Evolutionary conservation across 1,140 invertebrate genomes (phyloP).

Genomic region (Bombus sibiricus): DNA sequence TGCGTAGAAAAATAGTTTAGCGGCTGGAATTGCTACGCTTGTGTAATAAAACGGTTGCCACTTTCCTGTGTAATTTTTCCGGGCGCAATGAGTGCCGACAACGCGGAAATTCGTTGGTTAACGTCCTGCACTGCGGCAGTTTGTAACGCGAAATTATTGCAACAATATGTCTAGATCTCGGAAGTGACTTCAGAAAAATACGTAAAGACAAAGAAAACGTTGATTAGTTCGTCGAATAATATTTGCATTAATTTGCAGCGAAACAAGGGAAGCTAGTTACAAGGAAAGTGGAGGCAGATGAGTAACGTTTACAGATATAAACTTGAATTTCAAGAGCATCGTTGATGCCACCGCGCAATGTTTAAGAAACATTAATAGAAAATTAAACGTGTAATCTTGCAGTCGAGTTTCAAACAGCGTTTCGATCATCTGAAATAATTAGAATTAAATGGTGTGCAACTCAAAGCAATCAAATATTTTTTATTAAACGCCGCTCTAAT

Average conservation of each 20-base stretch:
- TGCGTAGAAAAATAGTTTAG: constrained; percentile 50
- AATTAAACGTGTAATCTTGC: constrained; percentile 25
- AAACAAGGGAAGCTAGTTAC: background rate
- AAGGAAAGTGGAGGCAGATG: background rate
- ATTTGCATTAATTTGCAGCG: background rate
- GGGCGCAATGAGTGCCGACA: constrained; percentile 4
- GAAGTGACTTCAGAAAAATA: background rate
- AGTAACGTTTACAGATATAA: constrained; percentile 2
- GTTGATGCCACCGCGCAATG: background rate
- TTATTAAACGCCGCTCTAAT: background rate
- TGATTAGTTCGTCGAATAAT: background rate
- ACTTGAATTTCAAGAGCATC: background rate
- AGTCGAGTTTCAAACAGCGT: background rate
- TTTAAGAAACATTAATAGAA: background rate
- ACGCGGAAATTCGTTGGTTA: constrained; percentile 23
- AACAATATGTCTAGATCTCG: constrained; percentile 1
- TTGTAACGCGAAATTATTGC: constrained; percentile 14
- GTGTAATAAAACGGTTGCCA: constrained; percentile 60
- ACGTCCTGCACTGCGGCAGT: constrained; percentile 9
- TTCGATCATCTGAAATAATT: constrained; percentile 11
- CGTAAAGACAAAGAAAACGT: too few species aligned
- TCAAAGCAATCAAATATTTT: background rate
- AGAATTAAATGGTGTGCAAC: background rate
- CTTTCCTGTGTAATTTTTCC: constrained; percentile 57
- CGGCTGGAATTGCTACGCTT: constrained; percentile 36